phyloP scores from a whole-genome alignment of 2,113 vertebrate species.

The Cololabis saira region DNA sequence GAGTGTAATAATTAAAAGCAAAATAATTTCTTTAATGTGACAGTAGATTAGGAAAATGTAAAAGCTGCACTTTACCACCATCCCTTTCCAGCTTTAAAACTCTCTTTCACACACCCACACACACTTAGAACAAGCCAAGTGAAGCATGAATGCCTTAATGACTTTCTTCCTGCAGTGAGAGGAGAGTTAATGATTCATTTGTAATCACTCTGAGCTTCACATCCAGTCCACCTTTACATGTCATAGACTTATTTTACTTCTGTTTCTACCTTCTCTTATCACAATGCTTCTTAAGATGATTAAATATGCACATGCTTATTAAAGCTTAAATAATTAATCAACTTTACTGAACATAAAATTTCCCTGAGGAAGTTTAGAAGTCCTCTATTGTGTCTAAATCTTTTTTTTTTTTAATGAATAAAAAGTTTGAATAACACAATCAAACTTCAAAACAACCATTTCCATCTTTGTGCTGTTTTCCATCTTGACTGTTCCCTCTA shows the following conservation, averaged over 20 bases:
- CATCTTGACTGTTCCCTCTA: not conserved
- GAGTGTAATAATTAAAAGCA: not conserved
- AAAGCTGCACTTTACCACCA: not conserved
- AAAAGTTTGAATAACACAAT: slow-evolving; percentile 9
- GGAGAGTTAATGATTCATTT: slow-evolving; percentile 68
- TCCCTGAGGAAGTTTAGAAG: no score
- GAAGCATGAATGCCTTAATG: slow-evolving; percentile 57
- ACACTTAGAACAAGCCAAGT: slow-evolving; percentile 21
- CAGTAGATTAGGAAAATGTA: slow-evolving; percentile 15
- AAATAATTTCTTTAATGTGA: slow-evolving; percentile 13
- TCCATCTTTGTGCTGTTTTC: not conserved
- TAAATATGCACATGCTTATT: slow-evolving; percentile 7
- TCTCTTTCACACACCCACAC: slow-evolving; percentile 13
- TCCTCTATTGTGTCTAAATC: no score
- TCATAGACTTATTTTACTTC: slow-evolving; percentile 53
- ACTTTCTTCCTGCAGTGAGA: slow-evolving; percentile 58
- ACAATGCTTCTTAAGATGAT: slow-evolving; percentile 25
- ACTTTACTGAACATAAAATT: no score
- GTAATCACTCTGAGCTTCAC: slow-evolving; percentile 63
- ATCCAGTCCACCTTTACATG: slow-evolving; percentile 68
- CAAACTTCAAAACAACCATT: slow-evolving; percentile 1
- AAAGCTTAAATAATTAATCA: not conserved
- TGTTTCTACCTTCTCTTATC: slow-evolving; percentile 14
- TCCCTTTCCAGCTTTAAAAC: slow-evolving; percentile 12
- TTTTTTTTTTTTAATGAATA: no score